Evolutionary conservation across 2,113 vertebrate genomes (phyloP), one percentile per base, ranked within the genome.

Genomic region (Neotragus pygmaeus): DNA sequence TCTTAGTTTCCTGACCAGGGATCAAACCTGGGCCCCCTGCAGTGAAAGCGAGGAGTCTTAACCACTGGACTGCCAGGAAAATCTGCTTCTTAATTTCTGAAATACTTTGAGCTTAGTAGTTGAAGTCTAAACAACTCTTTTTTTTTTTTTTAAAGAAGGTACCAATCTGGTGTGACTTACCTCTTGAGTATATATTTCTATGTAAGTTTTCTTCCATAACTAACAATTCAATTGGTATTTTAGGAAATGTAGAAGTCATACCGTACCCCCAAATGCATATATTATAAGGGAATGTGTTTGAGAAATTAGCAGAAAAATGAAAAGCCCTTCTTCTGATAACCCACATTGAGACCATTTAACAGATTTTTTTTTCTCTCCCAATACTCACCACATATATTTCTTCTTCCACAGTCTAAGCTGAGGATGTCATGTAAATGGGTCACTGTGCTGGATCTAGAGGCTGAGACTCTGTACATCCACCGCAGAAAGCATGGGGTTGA

Each of bases 361-460:
- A 47, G 62, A 27, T 21, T 66, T 55, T 82, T 55, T 81, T 55
- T 25, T 13, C 25, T 28, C 8, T 25, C 51, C 98, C 97, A 90
- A 97, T 96, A 95, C 97, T 97, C 83, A 4, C 97, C 97, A 95
- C 94, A 36, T 98, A 39, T 97, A 98, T 98, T 98, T 98, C 98
- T 98, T 98, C 98, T 98, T 98, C 98, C 95, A 98, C 98, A 99
- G 98, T 96, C 98, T 98, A 98, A 98, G 98, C 98, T 98, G 98
- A 99, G 98, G 98, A 98, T 99, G 98, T 98, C 99, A 99, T 99
- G 99, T 99, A 99, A 99, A 99, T 99, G 99, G 99, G 98, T 99
- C 62, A 98, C 98, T 98, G 98, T 98, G 39, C 23, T 75, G 70
- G 39, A 23, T 27, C 39, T 39, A 43, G 39, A 7, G 23, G 6